A percentile compares a stretch with the other conserved stretches of the same genome.
Conservation (phyloP, 2,797 vertebrate species). For the Xiphorhynchus erythropygius region DNA sequence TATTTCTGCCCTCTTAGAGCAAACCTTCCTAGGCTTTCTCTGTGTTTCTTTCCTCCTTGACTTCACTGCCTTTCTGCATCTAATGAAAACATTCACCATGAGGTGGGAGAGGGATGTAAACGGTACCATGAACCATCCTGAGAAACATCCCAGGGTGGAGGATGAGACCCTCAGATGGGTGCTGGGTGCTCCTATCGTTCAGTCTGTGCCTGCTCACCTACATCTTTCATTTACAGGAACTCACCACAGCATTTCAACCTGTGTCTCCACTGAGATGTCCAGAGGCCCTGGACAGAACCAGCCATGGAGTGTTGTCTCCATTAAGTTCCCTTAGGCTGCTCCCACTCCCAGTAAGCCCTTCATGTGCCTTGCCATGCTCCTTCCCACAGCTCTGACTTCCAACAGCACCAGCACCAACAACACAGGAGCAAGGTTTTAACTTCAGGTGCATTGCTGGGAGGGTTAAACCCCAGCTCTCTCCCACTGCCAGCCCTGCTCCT, state of each 20-base stretch:
- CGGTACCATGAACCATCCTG: background rate
- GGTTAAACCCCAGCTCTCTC: background rate
- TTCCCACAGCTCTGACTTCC: background rate
- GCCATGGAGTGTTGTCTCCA: background rate
- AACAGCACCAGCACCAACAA: background rate
- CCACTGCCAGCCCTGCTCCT: background rate
- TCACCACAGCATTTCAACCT: accelerated
- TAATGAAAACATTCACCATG: background rate
- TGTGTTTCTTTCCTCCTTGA: background rate
- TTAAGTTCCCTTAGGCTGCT: background rate
- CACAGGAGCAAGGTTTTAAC: background rate
- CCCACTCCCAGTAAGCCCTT: accelerated
- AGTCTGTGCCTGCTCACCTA: background rate
- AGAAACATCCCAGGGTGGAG: background rate
- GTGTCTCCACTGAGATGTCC: accelerated
- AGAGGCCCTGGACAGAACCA: background rate
- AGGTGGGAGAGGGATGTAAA: background rate
- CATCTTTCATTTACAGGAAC: background rate
- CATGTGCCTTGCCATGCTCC: accelerated
- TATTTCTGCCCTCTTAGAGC: background rate
- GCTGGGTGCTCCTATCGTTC: background rate
- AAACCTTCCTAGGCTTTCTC: background rate
- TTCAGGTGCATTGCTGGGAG: background rate
- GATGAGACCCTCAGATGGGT: background rate
- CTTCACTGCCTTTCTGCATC: background rate